Conservation (phyloP, 2,797 vertebrate species). For the Myotis vivesi region DNA sequence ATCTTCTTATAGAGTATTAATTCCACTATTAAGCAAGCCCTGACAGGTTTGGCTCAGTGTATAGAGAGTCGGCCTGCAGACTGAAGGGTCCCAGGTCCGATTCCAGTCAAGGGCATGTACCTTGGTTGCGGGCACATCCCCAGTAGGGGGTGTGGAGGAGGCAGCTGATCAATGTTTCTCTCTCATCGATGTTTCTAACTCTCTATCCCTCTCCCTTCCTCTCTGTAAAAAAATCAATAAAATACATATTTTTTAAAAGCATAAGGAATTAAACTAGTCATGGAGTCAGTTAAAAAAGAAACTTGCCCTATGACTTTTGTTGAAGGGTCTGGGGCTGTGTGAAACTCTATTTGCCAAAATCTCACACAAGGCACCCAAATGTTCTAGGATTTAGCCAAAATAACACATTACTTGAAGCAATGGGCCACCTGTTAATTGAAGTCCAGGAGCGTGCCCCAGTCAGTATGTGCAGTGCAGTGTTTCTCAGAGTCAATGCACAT, state of each 20-base stretch:
- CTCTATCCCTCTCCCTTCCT: too few species aligned
- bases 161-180: too few species aligned
- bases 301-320: not conserved
- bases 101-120: too few species aligned
- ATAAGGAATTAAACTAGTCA: not conserved
- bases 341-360: not conserved
- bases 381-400: not conserved
- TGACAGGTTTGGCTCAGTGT: too few species aligned
- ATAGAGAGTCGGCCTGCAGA: too few species aligned
- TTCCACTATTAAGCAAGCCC: not conserved
- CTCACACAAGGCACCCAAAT: not conserved
- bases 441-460: not conserved
- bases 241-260: not conserved
- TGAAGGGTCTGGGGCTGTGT: not conserved
- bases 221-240: too few species aligned
- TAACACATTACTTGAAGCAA: not conserved
- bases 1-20: not conserved
- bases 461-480: too few species aligned
- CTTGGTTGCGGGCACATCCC: too few species aligned
- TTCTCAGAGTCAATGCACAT: not conserved
- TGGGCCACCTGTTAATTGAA: not conserved
- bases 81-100: too few species aligned
- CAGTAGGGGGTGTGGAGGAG: too few species aligned
- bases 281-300: not conserved
- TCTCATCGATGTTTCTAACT: too few species aligned